phyloP scores from a whole-genome alignment of 2,888 invertebrate species.

The Seira ritae region DNA sequence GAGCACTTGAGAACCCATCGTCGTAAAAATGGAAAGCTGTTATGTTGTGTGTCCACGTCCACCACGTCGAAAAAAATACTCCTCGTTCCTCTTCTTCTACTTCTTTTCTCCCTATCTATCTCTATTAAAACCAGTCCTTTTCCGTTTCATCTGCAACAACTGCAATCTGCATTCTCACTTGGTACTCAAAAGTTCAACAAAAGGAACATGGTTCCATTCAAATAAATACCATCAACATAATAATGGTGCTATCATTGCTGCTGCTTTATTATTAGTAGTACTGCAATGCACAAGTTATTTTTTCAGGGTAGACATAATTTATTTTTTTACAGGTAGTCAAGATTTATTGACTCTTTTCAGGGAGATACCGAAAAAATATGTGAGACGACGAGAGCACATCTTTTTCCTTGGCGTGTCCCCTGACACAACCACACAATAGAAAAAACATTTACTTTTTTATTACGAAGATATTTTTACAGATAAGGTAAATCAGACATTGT shows the following conservation, averaged over 20 bases:
- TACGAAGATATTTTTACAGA: too few relatives aligned
- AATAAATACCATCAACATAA: not conserved
- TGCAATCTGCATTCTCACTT: not conserved
- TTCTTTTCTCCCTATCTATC: constrained; percentile 2
- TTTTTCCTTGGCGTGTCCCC: not conserved
- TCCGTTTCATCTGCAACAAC: not conserved
- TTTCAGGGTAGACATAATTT: not conserved
- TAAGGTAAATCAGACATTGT: not conserved
- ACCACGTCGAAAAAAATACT: constrained; percentile 27
- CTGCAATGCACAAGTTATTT: not conserved
- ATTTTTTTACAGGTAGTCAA: constrained; percentile 11
- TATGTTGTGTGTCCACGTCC: constrained; percentile 27
- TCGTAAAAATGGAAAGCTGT: constrained; percentile 37
- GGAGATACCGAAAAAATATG: constrained; percentile 2
- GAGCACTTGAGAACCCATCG: constrained; percentile 70
- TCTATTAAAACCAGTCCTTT: constrained; percentile 9
- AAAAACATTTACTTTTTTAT: not conserved
- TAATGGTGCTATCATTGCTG: too few relatives aligned
- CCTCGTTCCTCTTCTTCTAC: constrained; percentile 35
- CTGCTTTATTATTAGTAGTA: too few relatives aligned
- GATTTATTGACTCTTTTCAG: constrained; percentile 61
- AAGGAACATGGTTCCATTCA: not conserved
- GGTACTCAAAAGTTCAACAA: not conserved
- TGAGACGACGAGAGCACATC: too few relatives aligned
- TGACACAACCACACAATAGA: constrained; percentile 49